Conservation (phyloP, 2,797 vertebrate genomes). For the Heterohyrax brucei region DNA sequence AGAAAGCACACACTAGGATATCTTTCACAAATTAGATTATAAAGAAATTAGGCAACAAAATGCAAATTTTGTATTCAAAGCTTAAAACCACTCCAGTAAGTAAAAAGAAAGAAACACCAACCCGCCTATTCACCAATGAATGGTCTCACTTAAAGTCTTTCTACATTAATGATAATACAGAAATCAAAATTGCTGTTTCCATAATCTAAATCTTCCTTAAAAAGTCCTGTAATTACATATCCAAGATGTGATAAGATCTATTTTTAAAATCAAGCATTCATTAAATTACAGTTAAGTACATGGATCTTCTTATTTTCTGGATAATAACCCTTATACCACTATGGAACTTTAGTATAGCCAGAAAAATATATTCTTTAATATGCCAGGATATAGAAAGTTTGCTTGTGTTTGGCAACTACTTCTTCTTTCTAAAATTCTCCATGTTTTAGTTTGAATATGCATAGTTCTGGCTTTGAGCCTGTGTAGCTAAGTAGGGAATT, state of each 20-base stretch:
- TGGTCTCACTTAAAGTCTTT: background rate
- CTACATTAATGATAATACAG: background rate
- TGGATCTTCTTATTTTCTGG: background rate
- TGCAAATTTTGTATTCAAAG: background rate
- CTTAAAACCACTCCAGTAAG: background rate
- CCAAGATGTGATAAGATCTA: background rate
- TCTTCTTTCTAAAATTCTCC: background rate
- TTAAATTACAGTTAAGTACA: background rate
- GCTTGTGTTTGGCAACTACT: background rate
- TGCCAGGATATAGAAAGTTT: background rate
- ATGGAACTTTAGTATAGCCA: background rate
- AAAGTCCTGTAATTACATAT: background rate
- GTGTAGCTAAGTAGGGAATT: background rate
- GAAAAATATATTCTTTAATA: background rate
- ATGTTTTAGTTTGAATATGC: background rate
- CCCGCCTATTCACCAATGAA: background rate
- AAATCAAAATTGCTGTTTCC: background rate
- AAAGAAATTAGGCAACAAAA: background rate
- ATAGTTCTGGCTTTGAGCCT: background rate
- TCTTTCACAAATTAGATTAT: background rate
- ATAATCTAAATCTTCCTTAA: background rate
- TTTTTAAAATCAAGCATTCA: conserved; percentile 19
- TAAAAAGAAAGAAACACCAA: background rate
- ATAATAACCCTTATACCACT: background rate
- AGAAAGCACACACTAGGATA: conserved; percentile 8